Percentiles rank a stretch among this genome's conserved stretches.
Conservation (phyloP, 1,140 invertebrate genomes). For the Probaryconus sp. region DNA sequence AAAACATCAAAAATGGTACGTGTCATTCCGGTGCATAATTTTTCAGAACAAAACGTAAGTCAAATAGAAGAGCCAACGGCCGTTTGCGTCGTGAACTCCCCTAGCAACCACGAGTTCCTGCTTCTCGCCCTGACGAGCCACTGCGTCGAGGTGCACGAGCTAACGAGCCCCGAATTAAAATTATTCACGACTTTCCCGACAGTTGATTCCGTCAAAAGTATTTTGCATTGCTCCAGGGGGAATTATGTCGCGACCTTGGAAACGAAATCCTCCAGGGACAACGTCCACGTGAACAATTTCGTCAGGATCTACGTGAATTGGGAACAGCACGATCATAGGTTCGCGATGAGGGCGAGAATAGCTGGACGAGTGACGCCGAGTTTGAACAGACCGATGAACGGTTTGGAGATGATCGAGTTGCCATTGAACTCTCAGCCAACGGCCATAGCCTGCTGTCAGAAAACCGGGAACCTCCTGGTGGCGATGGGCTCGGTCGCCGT, state of each 20-base stretch:
- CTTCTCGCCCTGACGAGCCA: slow-evolving; percentile 81
- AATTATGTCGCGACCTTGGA: slow-evolving; percentile 82
- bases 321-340: slow-evolving; percentile 77
- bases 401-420: slow-evolving; percentile 84
- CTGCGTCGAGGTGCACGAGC: slow-evolving; percentile 81
- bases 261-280: slow-evolving; percentile 80
- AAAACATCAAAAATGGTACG: slow-evolving; percentile 80
- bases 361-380: slow-evolving; percentile 84
- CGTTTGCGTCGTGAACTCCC: slow-evolving; percentile 77
- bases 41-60: slow-evolving; percentile 82
- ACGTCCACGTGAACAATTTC: slow-evolving; percentile 78
- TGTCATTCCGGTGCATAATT: slow-evolving; percentile 85
- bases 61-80: slow-evolving; percentile 83
- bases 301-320: slow-evolving; percentile 84
- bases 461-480: slow-evolving; percentile 81
- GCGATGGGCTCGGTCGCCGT: slow-evolving; percentile 78
- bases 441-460: slow-evolving; percentile 82
- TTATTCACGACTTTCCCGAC: slow-evolving; percentile 81
- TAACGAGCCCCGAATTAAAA: slow-evolving; percentile 75
- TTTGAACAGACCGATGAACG: slow-evolving; percentile 79
- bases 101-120: slow-evolving; percentile 74
- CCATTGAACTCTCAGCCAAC: slow-evolving; percentile 80
- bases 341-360: slow-evolving; percentile 84
- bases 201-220: slow-evolving; percentile 81
- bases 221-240: slow-evolving; percentile 81